Evolutionary conservation across 2,888 invertebrate genomes (phyloP).

Genomic region (Punctoribates punctum): DNA sequence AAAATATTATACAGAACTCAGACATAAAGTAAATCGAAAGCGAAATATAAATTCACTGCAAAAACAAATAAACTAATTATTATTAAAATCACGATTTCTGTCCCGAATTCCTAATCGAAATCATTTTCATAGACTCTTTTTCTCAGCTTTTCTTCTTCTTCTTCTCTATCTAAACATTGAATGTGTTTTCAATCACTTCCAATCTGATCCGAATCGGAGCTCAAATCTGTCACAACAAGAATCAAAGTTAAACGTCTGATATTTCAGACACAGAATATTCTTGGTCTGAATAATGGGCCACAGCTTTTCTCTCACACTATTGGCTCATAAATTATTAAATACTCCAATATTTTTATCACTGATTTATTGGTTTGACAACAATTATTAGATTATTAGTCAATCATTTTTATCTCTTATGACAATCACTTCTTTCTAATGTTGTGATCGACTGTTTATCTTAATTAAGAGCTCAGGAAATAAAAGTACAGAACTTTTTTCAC

Average conservation of each 20-base stretch:
- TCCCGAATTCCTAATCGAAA: neutral
- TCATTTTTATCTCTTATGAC: conserved; percentile 1
- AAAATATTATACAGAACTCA: neutral
- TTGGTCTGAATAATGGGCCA: too few relatives aligned
- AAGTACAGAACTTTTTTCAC: too few relatives aligned
- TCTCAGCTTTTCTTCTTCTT: too few relatives aligned
- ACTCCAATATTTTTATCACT: neutral
- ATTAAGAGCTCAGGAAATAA: neutral
- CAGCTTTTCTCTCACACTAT: too few relatives aligned
- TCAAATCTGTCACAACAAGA: too few relatives aligned
- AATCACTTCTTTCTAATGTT: neutral
- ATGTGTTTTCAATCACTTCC: too few relatives aligned
- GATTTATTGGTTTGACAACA: conserved; percentile 1
- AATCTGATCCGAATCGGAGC: too few relatives aligned
- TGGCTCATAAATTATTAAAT: too few relatives aligned
- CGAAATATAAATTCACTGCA: neutral
- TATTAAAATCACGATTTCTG: neutral
- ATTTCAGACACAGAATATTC: too few relatives aligned
- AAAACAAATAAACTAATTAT: neutral
- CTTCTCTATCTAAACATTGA: too few relatives aligned
- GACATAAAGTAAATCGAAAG: neutral
- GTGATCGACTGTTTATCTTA: neutral
- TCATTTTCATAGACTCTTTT: too few relatives aligned
- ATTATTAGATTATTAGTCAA: conserved; percentile 19
- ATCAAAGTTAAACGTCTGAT: too few relatives aligned